Percentiles rank a stretch among this genome's conserved stretches.
Evolutionary conservation across 1,140 invertebrate species (phyloP).

Genomic region (Lordiphosa clarofinis): DNA sequence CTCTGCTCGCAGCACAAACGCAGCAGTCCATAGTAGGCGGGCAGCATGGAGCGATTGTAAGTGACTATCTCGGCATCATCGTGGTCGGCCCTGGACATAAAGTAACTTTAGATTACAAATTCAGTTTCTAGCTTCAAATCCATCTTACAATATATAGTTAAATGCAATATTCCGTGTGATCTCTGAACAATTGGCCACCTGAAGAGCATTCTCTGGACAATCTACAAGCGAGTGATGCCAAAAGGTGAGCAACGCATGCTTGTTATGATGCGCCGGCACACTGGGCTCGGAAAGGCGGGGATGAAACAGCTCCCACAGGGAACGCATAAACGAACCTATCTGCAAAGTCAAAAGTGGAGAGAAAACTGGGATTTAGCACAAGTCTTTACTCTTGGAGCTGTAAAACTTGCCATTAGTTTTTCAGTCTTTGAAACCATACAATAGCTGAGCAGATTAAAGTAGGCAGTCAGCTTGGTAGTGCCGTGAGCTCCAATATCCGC

Average conservation of each 20-base stretch:
- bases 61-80: slow-evolving; percentile 96
- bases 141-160: slow-evolving; percentile 95
- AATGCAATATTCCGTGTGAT: slow-evolving; percentile 91
- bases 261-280: slow-evolving; percentile 96
- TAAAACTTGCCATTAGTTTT: slow-evolving; percentile 90
- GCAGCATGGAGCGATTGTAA: slow-evolving; percentile 95
- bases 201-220: slow-evolving; percentile 94
- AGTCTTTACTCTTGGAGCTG: slow-evolving; percentile 12
- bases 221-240: slow-evolving; percentile 95
- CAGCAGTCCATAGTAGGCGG: slow-evolving; percentile 95
- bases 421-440: slow-evolving; percentile 93
- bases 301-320: slow-evolving; percentile 96
- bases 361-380: slow-evolving; percentile 21
- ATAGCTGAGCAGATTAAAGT: slow-evolving; percentile 94
- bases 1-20: slow-evolving; percentile 94
- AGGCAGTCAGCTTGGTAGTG: slow-evolving; percentile 93
- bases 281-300: slow-evolving; percentile 96
- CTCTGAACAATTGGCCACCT: slow-evolving; percentile 91
- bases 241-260: slow-evolving; percentile 94
- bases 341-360: slow-evolving; percentile 70
- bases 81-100: slow-evolving; percentile 89
- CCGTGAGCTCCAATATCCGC: slow-evolving; percentile 92
- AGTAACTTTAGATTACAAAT: slow-evolving; percentile 22
- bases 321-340: slow-evolving; percentile 93
- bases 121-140: neutral